phyloP scores from a whole-genome alignment of 2,113 vertebrate genomes.

The Procavia capensis region DNA sequence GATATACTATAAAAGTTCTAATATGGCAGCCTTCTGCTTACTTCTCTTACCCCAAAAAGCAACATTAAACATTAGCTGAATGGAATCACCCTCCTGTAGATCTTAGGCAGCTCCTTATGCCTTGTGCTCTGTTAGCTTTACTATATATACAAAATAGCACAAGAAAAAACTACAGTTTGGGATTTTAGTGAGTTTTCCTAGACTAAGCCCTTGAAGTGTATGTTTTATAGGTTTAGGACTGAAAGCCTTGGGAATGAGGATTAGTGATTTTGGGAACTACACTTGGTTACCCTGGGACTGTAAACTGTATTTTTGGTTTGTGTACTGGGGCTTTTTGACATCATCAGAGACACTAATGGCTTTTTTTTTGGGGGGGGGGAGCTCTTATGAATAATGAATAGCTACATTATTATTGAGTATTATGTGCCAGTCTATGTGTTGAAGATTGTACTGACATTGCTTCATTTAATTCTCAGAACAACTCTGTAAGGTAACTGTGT shows the following conservation, averaged over 20 bases:
- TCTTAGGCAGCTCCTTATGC: not conserved
- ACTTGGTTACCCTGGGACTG: not conserved
- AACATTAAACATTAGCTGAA: not conserved
- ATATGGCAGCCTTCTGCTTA: not conserved
- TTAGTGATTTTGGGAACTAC: not conserved
- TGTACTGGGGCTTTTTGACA: not conserved
- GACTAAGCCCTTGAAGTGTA: not conserved
- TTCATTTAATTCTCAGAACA: constrained; percentile 51
- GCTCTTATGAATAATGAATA: constrained; percentile 19
- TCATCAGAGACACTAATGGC: not conserved
- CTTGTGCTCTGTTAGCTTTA: not conserved
- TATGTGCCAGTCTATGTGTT: not conserved
- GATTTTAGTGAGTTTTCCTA: constrained; percentile 30
- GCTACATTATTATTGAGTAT: constrained; percentile 7
- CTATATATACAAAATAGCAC: not conserved
- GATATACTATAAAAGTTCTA: not conserved
- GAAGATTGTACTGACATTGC: not conserved
- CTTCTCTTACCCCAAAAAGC: not conserved
- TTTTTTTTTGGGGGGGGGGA: no score
- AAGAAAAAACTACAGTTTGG: constrained; percentile 7
- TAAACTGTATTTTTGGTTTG: constrained; percentile 36
- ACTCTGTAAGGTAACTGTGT: constrained; percentile 3
- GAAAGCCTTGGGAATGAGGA: not conserved
- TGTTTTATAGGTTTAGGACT: not conserved
- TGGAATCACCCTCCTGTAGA: not conserved